Conservation (phyloP, 2,113 vertebrate genomes). For the Platichthys stellatus region DNA sequence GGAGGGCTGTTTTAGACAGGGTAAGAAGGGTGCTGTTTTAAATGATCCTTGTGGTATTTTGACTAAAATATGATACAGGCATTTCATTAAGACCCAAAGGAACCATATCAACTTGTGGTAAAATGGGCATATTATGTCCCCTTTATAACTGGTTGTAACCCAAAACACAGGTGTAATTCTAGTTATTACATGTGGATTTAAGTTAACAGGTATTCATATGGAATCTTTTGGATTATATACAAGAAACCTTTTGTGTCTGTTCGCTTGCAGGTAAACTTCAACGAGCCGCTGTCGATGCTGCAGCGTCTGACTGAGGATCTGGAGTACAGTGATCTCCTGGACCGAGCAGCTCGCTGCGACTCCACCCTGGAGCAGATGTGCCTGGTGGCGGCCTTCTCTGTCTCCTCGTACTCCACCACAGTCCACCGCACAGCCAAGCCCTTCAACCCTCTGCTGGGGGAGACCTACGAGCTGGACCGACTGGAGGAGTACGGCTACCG, state of each 20-base stretch:
- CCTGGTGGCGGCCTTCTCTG: slow-evolving; percentile 81
- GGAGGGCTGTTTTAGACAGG: too few species aligned
- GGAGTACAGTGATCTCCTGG: slow-evolving; percentile 94
- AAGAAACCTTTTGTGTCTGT: background rate
- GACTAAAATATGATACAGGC: too few species aligned
- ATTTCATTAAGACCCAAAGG: too few species aligned
- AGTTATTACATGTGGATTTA: background rate
- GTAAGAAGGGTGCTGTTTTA: too few species aligned
- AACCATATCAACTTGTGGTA: too few species aligned
- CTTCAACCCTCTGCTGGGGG: slow-evolving; percentile 83
- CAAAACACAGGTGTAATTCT: too few species aligned
- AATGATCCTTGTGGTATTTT: too few species aligned
- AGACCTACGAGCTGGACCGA: slow-evolving; percentile 82
- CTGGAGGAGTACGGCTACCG: slow-evolving; percentile 79
- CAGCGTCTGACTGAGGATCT: slow-evolving; percentile 94
- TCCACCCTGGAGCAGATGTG: slow-evolving; percentile 82
- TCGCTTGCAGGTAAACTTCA: slow-evolving; percentile 83
- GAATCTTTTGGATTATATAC: background rate
- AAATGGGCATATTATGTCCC: too few species aligned
- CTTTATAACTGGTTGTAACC: too few species aligned
- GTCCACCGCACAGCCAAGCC: slow-evolving; percentile 81
- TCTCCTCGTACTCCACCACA: slow-evolving; percentile 83
- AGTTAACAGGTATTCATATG: background rate
- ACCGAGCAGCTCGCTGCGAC: slow-evolving; percentile 84
- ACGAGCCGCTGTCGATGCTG: slow-evolving; percentile 93